A percentile compares a stretch with the other conserved stretches of the same genome.
Evolutionary conservation across 2,888 invertebrate species (phyloP).

Genomic region (Aleiodes testaceus): DNA sequence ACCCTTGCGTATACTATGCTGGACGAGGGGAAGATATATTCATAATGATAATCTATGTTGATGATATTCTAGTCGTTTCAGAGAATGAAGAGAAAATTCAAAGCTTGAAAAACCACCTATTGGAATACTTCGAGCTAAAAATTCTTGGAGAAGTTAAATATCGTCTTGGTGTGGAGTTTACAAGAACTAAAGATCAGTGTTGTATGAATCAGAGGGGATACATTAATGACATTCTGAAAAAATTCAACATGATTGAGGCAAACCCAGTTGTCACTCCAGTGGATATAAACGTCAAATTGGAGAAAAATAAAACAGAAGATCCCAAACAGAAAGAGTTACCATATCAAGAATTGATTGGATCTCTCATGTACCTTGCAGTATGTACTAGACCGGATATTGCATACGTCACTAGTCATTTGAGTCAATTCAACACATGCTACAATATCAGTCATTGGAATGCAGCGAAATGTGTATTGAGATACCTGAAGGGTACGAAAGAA

Average conservation of each 20-base stretch:
- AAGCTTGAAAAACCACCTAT: slow-evolving; percentile 1
- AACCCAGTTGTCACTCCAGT: slow-evolving; percentile 29
- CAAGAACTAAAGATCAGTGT: background rate
- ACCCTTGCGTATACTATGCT: slow-evolving; percentile 24
- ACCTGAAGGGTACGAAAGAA: slow-evolving; percentile 38
- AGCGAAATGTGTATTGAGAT: slow-evolving; percentile 40
- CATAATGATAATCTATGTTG: slow-evolving; percentile 21
- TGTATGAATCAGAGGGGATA: slow-evolving; percentile 27
- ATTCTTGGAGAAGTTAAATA: slow-evolving; percentile 47
- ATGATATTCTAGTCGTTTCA: slow-evolving; percentile 22
- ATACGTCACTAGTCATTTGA: slow-evolving; percentile 38
- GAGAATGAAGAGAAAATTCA: slow-evolving; percentile 16
- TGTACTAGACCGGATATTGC: slow-evolving; percentile 43
- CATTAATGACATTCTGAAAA: slow-evolving; percentile 27
- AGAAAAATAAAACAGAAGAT: background rate
- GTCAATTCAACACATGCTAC: slow-evolving; percentile 41
- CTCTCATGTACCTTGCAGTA: slow-evolving; percentile 39
- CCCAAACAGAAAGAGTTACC: background rate
- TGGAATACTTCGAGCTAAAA: slow-evolving; percentile 45
- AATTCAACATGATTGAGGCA: slow-evolving; percentile 34
- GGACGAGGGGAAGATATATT: slow-evolving; percentile 26
- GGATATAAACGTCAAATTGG: slow-evolving; percentile 17
- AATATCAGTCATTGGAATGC: slow-evolving; percentile 40
- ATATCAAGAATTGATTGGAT: slow-evolving; percentile 47
- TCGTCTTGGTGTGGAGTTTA: slow-evolving; percentile 54